Evolutionary conservation across 2,888 invertebrate genomes (phyloP).

Genomic region (Nowickia ferox): DNA sequence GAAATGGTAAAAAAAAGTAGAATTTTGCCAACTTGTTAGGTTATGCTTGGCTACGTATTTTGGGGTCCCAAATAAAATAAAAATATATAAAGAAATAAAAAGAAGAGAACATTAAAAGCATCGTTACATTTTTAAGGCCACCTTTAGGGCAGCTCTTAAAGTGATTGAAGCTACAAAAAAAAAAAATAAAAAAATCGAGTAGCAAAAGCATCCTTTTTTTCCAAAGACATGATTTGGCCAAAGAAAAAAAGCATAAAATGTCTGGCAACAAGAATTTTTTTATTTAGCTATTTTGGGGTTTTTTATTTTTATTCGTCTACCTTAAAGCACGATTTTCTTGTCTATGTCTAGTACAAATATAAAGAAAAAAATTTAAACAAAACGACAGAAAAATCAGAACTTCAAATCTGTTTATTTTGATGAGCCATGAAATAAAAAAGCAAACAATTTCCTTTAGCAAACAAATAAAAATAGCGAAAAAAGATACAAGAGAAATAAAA

Average conservation of each 20-base stretch:
- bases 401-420: constrained; percentile 71
- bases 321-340: constrained; percentile 71
- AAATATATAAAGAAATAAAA: constrained; percentile 31
- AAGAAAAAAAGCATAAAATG: constrained; percentile 53
- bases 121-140: constrained; percentile 69
- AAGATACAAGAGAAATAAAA: background rate
- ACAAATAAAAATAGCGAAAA: constrained; percentile 26
- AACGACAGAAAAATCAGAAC: constrained; percentile 63
- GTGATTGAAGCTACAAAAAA: constrained; percentile 60
- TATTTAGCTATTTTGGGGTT: constrained; percentile 56
- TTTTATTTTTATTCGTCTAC: constrained; percentile 69
- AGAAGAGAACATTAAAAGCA: background rate
- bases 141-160: constrained; percentile 68
- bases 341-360: constrained; percentile 59
- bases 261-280: constrained; percentile 59
- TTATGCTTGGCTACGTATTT: constrained; percentile 66
- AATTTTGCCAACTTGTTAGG: constrained; percentile 67
- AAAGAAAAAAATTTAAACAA: constrained; percentile 30
- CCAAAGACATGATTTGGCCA: constrained; percentile 62
- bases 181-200: constrained; percentile 4
- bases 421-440: constrained; percentile 67
- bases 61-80: constrained; percentile 44
- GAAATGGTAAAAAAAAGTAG: constrained; percentile 51
- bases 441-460: constrained; percentile 60
- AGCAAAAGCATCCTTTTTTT: constrained; percentile 44